Percentiles rank a stretch among this genome's conserved stretches.
phyloP scores from a whole-genome alignment of 2,113 vertebrate genomes.

The Mohoua ochrocephala region DNA sequence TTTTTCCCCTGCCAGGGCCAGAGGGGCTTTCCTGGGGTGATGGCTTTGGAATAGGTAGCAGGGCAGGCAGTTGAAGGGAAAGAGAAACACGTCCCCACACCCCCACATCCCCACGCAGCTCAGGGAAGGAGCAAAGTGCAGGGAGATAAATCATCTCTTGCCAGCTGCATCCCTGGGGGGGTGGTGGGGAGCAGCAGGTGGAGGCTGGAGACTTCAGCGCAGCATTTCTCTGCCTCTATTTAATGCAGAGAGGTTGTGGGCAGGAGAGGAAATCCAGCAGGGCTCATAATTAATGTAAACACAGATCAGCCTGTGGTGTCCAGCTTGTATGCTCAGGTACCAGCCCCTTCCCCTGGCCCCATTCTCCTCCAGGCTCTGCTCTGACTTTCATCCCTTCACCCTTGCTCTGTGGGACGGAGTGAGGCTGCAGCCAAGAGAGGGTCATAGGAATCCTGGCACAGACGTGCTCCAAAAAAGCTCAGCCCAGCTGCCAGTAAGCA shows the following conservation, averaged over 20 bases:
- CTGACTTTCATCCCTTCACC: background rate
- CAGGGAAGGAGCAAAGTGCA: background rate
- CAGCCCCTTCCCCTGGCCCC: background rate
- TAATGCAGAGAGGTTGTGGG: background rate
- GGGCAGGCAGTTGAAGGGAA: background rate
- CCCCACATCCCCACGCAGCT: rapidly evolving
- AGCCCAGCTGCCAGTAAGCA: background rate
- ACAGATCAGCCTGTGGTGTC: background rate
- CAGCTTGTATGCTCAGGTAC: too few relatives aligned
- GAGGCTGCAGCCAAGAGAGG: background rate
- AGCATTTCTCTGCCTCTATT: background rate
- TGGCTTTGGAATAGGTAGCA: background rate
- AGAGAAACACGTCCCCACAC: rapidly evolving
- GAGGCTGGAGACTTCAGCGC: rapidly evolving
- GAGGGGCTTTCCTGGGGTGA: background rate
- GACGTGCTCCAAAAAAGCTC: background rate
- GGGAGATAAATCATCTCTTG: rapidly evolving
- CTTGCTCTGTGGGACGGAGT: rapidly evolving
- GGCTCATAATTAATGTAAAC: background rate
- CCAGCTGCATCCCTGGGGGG: rapidly evolving
- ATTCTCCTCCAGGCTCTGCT: background rate
- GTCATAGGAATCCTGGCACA: background rate
- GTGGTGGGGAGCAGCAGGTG: background rate
- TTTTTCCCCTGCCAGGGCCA: background rate
- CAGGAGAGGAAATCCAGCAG: background rate